Percentiles rank a stretch among this genome's conserved stretches.
phyloP scores from a whole-genome alignment of 2,888 invertebrate genomes.

The Coleophora flavipennella region DNA sequence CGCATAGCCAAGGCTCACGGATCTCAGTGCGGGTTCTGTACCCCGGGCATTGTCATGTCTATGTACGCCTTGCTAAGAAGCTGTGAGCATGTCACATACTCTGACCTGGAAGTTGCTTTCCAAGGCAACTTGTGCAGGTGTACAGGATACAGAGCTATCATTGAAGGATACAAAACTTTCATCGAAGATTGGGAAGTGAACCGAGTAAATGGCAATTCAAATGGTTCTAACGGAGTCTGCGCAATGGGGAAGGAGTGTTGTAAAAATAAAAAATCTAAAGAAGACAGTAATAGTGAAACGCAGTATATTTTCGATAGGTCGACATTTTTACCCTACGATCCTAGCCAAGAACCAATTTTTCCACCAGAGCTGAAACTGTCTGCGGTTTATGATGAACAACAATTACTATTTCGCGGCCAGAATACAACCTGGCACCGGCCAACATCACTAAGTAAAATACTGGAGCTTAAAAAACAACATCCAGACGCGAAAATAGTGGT shows the following conservation, averaged over 20 bases:
- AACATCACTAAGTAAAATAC: slow-evolving; percentile 68
- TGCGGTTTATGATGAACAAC: slow-evolving; percentile 72
- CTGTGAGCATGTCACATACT: slow-evolving; percentile 48
- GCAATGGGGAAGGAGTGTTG: slow-evolving; percentile 78
- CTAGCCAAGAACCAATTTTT: slow-evolving; percentile 86
- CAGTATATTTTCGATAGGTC: slow-evolving; percentile 73
- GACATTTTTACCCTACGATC: slow-evolving; percentile 79
- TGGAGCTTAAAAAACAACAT: slow-evolving; percentile 76
- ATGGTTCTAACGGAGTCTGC: slow-evolving; percentile 34
- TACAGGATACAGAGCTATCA: slow-evolving; percentile 89
- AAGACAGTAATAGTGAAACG: slow-evolving; percentile 53
- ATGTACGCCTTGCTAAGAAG: slow-evolving; percentile 86
- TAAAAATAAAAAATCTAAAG: slow-evolving; percentile 51
- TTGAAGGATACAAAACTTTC: slow-evolving; percentile 86
- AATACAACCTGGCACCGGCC: slow-evolving; percentile 81
- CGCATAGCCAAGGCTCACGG: slow-evolving; percentile 87
- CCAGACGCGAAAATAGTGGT: slow-evolving; percentile 83
- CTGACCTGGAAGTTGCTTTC: slow-evolving; percentile 81
- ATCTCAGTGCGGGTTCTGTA: slow-evolving; percentile 91
- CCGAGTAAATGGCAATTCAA: slow-evolving; percentile 34
- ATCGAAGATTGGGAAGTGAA: slow-evolving; percentile 79
- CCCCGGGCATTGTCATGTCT: slow-evolving; percentile 93
- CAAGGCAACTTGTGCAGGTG: slow-evolving; percentile 87
- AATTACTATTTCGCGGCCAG: slow-evolving; percentile 57
- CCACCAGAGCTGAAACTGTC: slow-evolving; percentile 83